Evolutionary conservation across 2,888 invertebrate genomes (phyloP).

Genomic region (Tenthredo distinguenda): DNA sequence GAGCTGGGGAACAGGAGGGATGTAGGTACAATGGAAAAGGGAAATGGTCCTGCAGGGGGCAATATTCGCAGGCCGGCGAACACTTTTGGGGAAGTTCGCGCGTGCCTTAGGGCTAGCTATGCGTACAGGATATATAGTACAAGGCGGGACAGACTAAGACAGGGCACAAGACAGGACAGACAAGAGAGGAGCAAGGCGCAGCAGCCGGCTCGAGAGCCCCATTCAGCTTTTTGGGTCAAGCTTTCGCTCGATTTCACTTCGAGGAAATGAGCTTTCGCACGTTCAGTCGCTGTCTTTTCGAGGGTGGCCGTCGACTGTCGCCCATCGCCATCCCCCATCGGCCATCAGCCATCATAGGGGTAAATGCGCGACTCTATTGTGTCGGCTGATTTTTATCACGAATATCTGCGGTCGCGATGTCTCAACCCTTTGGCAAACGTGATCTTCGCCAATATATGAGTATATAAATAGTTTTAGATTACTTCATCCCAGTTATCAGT

Average conservation of each 20-base stretch:
- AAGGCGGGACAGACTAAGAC: slow-evolving; percentile 52
- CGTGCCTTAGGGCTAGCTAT: slow-evolving; percentile 51
- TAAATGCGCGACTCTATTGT: slow-evolving; percentile 32
- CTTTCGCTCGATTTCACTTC: slow-evolving; percentile 67
- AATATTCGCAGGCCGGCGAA: slow-evolving; percentile 58
- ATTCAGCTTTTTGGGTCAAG: slow-evolving; percentile 67
- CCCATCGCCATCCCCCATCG: slow-evolving; percentile 1
- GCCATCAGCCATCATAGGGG: slow-evolving; percentile 13
- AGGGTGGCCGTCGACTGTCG: background rate
- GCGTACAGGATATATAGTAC: slow-evolving; percentile 41
- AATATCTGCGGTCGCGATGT: slow-evolving; percentile 42
- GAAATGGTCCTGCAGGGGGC: slow-evolving; percentile 56
- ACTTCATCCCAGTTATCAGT: background rate
- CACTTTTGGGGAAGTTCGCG: slow-evolving; percentile 41
- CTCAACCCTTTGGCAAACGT: slow-evolving; percentile 32
- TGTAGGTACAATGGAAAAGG: slow-evolving; percentile 17
- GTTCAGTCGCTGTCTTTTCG: slow-evolving; percentile 42
- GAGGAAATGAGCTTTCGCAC: slow-evolving; percentile 70
- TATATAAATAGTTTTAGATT: background rate
- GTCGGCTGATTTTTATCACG: slow-evolving; percentile 40
- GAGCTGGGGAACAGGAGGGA: background rate
- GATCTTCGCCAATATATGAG: background rate
- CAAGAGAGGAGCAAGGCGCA: slow-evolving; percentile 26
- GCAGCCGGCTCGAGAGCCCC: slow-evolving; percentile 62
- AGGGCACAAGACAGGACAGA: background rate